These are phyloP conservation scores for Lota lota DNA, from an alignment of 2,113 vertebrate species.

Conservation along the genomic window DNA sequence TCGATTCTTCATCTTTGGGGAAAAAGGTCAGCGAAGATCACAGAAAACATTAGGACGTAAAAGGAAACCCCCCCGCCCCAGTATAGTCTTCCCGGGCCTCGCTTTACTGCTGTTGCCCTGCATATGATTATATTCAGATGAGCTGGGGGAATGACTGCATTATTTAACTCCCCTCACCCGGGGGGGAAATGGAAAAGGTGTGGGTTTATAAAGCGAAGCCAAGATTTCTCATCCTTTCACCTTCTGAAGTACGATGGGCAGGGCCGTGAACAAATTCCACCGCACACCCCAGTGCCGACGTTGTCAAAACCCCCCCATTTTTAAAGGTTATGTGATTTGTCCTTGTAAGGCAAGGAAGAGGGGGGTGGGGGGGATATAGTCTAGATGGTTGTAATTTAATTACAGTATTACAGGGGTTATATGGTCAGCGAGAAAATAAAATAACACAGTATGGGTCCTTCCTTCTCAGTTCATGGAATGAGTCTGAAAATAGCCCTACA, in stretches of 20 bases:
- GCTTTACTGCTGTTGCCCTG: not conserved
- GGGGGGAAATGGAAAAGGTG: not conserved
- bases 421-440: too few species aligned
- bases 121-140: conserved; percentile 5
- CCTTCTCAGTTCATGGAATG: too few species aligned
- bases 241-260: conserved; percentile 30
- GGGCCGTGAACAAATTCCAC: conserved; percentile 8
- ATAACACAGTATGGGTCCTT: too few species aligned
- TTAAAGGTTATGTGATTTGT: conserved; percentile 22
- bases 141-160: conserved; percentile 41
- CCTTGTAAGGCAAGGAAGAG: conserved; percentile 40
- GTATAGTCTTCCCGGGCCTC: not conserved
- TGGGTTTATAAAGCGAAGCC: conserved; percentile 29
- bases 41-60: not conserved
- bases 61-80: not conserved
- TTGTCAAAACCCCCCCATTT: too few species aligned
- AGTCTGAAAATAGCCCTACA: too few species aligned
- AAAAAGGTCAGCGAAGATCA: conserved; percentile 6
- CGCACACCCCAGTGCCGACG: not conserved
- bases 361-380: conserved; percentile 13
- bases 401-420: too few species aligned
- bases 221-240: conserved; percentile 29
- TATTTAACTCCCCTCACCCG: conserved; percentile 37
- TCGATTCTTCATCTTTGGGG: conserved; percentile 10
- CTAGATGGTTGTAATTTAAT: too few species aligned